phyloP scores from a whole-genome alignment of 2,797 vertebrate species.

The Leuciscus waleckii region DNA sequence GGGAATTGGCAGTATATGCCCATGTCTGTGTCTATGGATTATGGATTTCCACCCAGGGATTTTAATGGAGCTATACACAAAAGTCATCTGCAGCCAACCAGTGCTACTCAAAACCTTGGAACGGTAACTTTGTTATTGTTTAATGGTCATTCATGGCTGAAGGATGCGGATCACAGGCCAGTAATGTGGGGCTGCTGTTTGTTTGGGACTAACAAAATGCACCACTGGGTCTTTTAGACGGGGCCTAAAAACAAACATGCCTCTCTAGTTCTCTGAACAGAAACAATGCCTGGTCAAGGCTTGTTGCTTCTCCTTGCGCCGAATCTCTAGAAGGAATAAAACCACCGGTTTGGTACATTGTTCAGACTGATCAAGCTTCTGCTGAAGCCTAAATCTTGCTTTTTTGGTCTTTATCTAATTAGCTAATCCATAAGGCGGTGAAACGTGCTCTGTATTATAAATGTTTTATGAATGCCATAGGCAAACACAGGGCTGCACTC shows the following conservation, averaged over 20 bases:
- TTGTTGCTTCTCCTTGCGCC: constrained; percentile 80
- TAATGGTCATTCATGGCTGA: constrained; percentile 69
- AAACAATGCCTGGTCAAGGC: constrained; percentile 81
- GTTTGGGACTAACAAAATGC: constrained; percentile 79
- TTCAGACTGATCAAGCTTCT: constrained; percentile 71
- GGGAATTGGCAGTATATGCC: constrained; percentile 70
- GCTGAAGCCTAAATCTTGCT: constrained; percentile 70
- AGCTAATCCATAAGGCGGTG: constrained; percentile 22
- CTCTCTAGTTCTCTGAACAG: constrained; percentile 80
- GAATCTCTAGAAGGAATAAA: constrained; percentile 81
- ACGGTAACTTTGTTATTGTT: constrained; percentile 80
- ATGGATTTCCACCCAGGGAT: constrained; percentile 68
- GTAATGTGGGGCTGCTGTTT: constrained; percentile 69
- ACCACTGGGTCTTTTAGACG: constrained; percentile 80
- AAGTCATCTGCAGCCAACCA: constrained; percentile 64
- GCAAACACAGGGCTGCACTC: neutral
- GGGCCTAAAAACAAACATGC: constrained; percentile 80
- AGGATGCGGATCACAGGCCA: constrained; percentile 69
- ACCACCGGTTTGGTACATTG: constrained; percentile 70
- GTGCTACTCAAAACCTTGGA: constrained; percentile 71
- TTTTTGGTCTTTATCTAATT: neutral
- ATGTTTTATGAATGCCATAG: neutral
- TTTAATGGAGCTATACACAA: constrained; percentile 52
- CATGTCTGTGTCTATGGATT: constrained; percentile 67
- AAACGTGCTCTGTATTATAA: constrained; percentile 15